These are phyloP conservation scores for Shinisaurus crocodilurus DNA, from an alignment of 2,113 vertebrate species.

Conservation along the genomic window DNA sequence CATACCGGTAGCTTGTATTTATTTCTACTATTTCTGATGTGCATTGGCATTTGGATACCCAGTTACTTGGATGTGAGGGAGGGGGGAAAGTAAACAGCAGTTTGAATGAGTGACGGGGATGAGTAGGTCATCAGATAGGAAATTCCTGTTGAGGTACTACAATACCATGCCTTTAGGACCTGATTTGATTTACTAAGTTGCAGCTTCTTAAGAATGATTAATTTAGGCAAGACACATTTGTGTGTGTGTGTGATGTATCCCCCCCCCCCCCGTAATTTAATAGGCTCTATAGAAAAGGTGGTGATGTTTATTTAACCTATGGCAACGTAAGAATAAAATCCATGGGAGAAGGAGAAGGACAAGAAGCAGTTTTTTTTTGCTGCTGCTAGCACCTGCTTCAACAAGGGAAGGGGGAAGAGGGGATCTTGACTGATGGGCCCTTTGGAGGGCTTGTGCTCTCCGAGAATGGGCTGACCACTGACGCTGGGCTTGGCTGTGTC, in stretches of 20 bases:
- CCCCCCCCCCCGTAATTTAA: not conserved
- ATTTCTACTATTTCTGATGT: not conserved
- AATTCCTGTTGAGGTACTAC: conserved; percentile 19
- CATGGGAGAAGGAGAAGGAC: not conserved
- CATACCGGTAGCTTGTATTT: not conserved
- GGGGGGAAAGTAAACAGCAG: not conserved
- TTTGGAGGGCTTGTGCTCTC: no score
- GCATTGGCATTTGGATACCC: not conserved
- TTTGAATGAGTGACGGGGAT: not conserved
- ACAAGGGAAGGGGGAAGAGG: no score
- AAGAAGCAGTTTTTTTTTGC: not conserved
- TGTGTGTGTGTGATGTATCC: conserved; percentile 13
- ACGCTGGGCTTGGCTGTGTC: not conserved
- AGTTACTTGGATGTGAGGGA: not conserved
- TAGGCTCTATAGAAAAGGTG: not conserved
- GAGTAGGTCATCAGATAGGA: not conserved
- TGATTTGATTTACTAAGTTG: not conserved
- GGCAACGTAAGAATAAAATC: not conserved
- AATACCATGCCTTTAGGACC: not conserved
- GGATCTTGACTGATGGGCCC: no score
- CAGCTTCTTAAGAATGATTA: conserved; percentile 43
- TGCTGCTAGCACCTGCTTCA: no score
- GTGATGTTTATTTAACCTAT: not conserved
- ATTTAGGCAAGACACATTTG: conserved; percentile 2
- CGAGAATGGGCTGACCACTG: no score